Conservation (phyloP, 2,888 invertebrate species). For the Andricus quercusramuli region DNA sequence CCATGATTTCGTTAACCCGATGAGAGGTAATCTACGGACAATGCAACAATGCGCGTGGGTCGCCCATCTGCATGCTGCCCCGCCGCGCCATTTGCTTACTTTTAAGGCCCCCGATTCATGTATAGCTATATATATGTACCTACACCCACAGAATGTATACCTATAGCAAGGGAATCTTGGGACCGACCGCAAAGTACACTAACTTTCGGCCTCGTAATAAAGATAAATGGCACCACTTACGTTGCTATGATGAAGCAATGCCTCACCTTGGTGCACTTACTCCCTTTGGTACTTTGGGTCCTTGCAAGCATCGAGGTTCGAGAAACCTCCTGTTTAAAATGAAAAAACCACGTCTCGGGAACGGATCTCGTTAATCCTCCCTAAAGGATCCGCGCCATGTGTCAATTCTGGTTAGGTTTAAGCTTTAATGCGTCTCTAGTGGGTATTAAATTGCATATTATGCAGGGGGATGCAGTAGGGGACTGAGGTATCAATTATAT, state of each 20-base stretch:
- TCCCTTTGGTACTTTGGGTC: conserved; percentile 2
- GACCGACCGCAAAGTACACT: conserved; percentile 55
- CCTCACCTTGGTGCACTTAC: conserved; percentile 9
- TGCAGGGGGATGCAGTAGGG: neutral
- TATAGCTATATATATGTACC: neutral
- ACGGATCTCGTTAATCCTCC: conserved; percentile 3
- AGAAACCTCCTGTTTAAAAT: neutral
- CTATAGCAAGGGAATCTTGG: conserved; percentile 36
- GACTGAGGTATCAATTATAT: conserved; percentile 1
- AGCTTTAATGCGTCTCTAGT: neutral
- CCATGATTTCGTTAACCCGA: conserved; percentile 58
- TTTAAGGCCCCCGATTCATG: conserved; percentile 27
- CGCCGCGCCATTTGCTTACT: neutral
- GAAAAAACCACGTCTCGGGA: neutral
- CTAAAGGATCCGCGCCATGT: conserved; percentile 4
- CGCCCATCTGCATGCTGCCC: conserved; percentile 45
- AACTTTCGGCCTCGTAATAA: conserved; percentile 54
- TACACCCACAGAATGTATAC: conserved; percentile 1
- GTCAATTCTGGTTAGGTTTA: neutral
- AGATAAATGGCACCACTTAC: conserved; percentile 54
- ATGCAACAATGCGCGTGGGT: conserved; percentile 58
- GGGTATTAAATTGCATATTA: conserved; percentile 3
- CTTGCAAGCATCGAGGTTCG: neutral
- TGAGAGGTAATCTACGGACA: conserved; percentile 57
- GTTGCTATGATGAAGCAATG: conserved; percentile 50